A percentile compares a stretch with the other conserved stretches of the same genome.
Evolutionary conservation across 2,888 invertebrate species (phyloP).

Genomic region (Bombylius discolor): DNA sequence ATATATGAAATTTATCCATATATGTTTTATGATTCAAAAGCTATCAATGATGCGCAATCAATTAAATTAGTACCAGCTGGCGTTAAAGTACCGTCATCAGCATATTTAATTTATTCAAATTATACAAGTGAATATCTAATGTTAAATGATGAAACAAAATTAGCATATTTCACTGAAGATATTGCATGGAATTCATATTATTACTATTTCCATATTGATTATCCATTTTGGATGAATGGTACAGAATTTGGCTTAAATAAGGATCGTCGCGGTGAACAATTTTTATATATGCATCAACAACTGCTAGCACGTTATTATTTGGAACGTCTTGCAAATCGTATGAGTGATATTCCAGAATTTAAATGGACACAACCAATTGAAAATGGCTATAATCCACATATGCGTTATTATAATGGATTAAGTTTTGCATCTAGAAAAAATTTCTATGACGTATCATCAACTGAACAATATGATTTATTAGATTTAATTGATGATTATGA

Average conservation of each 20-base stretch:
- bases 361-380: constrained; percentile 41
- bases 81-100: not conserved
- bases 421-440: constrained; percentile 50
- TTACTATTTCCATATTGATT: constrained; percentile 46
- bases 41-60: constrained; percentile 50
- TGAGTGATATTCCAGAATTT: constrained; percentile 50
- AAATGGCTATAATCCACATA: constrained; percentile 49
- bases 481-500: constrained; percentile 22
- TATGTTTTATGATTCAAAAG: constrained; percentile 57
- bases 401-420: constrained; percentile 51
- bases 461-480: constrained; percentile 21
- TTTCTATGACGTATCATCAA: constrained; percentile 40
- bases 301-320: constrained; percentile 59
- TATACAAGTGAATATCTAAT: constrained; percentile 41
- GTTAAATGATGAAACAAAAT: constrained; percentile 41
- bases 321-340: constrained; percentile 57
- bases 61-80: not conserved
- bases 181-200: constrained; percentile 52
- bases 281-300: constrained; percentile 54
- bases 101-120: constrained; percentile 22
- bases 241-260: constrained; percentile 41
- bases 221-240: constrained; percentile 51
- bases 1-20: constrained; percentile 67
- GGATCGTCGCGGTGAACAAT: constrained; percentile 50
- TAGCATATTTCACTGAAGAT: constrained; percentile 63